Base-by-base conservation (phyloP, 2,113 vertebrate genomes). In the Coptodon rendalli region DNA sequence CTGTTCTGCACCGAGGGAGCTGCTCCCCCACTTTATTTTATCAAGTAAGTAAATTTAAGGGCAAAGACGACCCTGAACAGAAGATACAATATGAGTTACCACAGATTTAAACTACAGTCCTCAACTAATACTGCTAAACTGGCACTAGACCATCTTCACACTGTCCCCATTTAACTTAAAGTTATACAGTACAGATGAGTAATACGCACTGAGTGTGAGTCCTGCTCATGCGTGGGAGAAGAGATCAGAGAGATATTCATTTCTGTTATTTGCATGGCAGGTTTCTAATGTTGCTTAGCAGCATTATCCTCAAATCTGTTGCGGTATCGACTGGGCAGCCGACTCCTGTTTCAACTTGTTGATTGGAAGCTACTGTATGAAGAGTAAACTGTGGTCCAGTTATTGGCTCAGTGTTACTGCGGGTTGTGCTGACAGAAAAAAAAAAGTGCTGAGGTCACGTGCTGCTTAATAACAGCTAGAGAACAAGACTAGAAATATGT, bases 201-300 rank as follows among this genome's bases (percentile, higher is more conserved):
- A 76, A 76, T 48, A 48, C 22, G 17, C 43, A 50, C 16, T 43
- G 4, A 76, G 24, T 76, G 14, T 7, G 59, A 63, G 31, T 52
- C 22, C 48, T 40, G 29, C 6, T 54, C n/a, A 59, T 61, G 2
- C 11, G 9, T 13, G 54, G 12, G 24, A 61, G 24, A 53, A 73
- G 53, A 82, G 48, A 89, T 83, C 10, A 61, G 38, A 31, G 73
- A 22, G 5, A 83, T 31, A 31, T 71, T 89, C 9, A 68, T 73
- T 83, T 54, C 43, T 45, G 24, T 10, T 76, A 78, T 89, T 87
- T 87, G 50, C 68, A 71, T 6, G 56, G 56, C 54, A 45, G 40
- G 14, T 83, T 89, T 84, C 61, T 40, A 57, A 89, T 73, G 86
- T 86, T 83, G 83, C 87, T 79, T 48, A 85, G 93, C 81, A 90